Base-by-base conservation (phyloP, 2,888 invertebrate species). In the Hemicrepidius hirtus region DNA sequence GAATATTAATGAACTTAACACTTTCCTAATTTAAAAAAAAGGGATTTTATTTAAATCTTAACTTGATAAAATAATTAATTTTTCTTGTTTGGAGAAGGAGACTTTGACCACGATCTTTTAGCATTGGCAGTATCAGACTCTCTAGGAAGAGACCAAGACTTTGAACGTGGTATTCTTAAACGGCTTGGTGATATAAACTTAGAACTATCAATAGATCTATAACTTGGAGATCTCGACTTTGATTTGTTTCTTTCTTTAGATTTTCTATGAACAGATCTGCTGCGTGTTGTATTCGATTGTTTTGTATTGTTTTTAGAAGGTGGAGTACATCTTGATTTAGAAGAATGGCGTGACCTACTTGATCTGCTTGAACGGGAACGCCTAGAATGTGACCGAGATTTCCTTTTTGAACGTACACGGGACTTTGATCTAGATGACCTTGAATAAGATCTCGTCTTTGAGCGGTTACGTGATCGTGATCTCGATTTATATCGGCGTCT, bases 141-240 rank as follows among this genome's bases (percentile, higher is more conserved):
- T 75, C 87, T 89, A 0, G 90, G 90, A 57, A 90, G 81, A 0
- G 92, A 92, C 91, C 92, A 91, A 13, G 91, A 91, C 76, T 89
- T 90, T 0, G 91, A 75, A 37, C 89, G 83, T 0, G 85, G 82
- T 57, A 80, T 81, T 20, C 80, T 77, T 63, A 83, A 75, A 69
- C 82, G 82, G 82, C 79, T 81, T 13, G 85, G 85, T 7, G 85
- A 84, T 73, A 85, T 81, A 76, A 85, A 85, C 57, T 82, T 83
- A 0, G 84, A 82, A 79, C 84, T 84, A 79, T 84, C 84, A 10
- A 83, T 82, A 40, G 84, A 86, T 67, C 60, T 74, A 57, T 72
- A 77, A 60, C 75, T 79, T 6, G 75, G 68, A 20, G 77, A 73
- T 73, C 73, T 65, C 24, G 24, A 24, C 5, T 24, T 24, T 13